Base-by-base conservation (phyloP, 2,797 vertebrate genomes). In the Salarias fasciatus region DNA sequence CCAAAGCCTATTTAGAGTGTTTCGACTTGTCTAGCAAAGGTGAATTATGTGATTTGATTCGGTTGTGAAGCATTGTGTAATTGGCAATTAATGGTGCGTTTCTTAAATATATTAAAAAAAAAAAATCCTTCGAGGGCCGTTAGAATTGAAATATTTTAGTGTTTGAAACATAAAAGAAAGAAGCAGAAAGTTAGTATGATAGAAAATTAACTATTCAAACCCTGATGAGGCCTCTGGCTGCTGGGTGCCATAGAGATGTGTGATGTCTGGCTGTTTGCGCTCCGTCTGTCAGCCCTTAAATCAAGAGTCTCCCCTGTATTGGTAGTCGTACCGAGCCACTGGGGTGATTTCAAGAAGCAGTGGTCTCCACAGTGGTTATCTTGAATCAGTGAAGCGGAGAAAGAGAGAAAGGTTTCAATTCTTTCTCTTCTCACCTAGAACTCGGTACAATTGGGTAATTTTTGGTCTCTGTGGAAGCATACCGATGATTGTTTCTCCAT, bases 331-430 rank as follows among this genome's bases (percentile, higher is more conserved):
- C 72, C 67, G 80, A 73, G 69, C 69, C 75, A 75, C 73, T 47
- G 29, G 76, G 72, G 82, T 80, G 84, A 87, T 83, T 83, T 79
- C 71, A 74, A 80, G 24, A 78, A 76, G 73, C 74, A 75, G 61
- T 13, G 50, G 55, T 72, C 84, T 86, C 77, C 74, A 72, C 80
- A 76, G 56, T 75, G 67, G 75, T 87, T 87, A 86, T 88, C 86
- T 83, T 55, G 77, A 87, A 83, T 45, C 83, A 83, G 68, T 69
- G 79, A 82, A 86, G 85, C 83, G 63, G 72, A 79, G 69, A 84
- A 73, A 83, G 58, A 67, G 59, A 84, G 70, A 85, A 35, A 68
- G 53, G 62, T 76, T 86, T 83, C 69, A 82, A 70, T 85, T 83
- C 56, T 65, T 53, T 75, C 69, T 77, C 53, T 72, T 77, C 70